These are phyloP conservation scores for Miltochrista miniata DNA, from an alignment of 2,888 invertebrate genomes.

Conservation along the genomic window DNA sequence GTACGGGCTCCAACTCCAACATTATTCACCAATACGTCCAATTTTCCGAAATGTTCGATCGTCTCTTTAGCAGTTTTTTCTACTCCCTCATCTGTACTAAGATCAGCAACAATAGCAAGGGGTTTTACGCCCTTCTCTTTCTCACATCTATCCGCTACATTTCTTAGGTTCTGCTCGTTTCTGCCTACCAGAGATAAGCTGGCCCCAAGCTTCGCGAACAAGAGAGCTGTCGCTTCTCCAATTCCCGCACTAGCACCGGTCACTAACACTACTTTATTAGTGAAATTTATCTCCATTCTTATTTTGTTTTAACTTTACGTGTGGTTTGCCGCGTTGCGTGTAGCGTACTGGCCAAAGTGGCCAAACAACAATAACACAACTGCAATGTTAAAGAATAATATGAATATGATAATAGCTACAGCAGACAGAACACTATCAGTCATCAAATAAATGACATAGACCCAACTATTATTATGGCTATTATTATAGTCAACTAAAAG, in stretches of 20 bases:
- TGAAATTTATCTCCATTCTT: slow-evolving; percentile 43
- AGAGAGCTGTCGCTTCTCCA: slow-evolving; percentile 56
- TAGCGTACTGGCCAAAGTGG: too few species aligned
- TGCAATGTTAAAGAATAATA: too few species aligned
- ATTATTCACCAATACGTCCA: slow-evolving; percentile 91
- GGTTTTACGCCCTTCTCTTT: slow-evolving; percentile 38
- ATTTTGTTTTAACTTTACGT: too few species aligned
- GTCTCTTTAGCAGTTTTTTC: slow-evolving; percentile 85
- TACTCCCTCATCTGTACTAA: slow-evolving; percentile 82
- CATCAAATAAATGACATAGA: too few species aligned
- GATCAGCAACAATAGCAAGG: slow-evolving; percentile 77
- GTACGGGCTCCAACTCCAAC: slow-evolving; percentile 89
- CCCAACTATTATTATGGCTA: too few species aligned
- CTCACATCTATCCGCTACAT: slow-evolving; percentile 44
- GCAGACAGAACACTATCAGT: too few species aligned
- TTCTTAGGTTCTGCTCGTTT: slow-evolving; percentile 49
- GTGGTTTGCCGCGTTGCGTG: too few species aligned
- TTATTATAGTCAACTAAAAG: too few species aligned
- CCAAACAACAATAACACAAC: too few species aligned
- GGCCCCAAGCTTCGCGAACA: slow-evolving; percentile 57
- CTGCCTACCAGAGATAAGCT: slow-evolving; percentile 54
- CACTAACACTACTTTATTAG: slow-evolving; percentile 55
- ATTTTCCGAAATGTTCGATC: slow-evolving; percentile 84
- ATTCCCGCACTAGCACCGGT: slow-evolving; percentile 62
- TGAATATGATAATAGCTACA: too few species aligned